Conservation (phyloP, 2,888 invertebrate genomes). For the Drosophila recens region DNA sequence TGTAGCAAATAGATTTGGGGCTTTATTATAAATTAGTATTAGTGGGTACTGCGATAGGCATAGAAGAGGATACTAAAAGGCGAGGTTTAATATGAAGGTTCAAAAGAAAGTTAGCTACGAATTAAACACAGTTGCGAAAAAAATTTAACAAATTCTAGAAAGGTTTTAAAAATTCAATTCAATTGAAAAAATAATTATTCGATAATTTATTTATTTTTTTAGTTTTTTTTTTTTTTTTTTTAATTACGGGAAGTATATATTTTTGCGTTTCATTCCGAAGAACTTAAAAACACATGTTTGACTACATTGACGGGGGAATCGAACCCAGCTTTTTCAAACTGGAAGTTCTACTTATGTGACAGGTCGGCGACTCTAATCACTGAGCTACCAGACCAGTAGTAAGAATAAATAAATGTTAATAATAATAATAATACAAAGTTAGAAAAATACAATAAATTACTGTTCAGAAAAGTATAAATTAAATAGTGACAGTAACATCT, state of each 20-base stretch:
- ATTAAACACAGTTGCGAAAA: background rate
- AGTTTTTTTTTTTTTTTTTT: no score
- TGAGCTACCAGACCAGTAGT: no score
- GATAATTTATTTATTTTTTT: no score
- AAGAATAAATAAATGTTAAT: background rate
- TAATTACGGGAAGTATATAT: no score
- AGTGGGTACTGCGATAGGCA: constrained; percentile 2
- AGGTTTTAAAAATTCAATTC: no score
- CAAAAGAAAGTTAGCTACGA: background rate
- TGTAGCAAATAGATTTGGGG: constrained; percentile 25
- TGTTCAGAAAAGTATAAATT: background rate
- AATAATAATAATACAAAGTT: background rate
- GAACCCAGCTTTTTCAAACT: no score
- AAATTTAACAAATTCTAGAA: no score
- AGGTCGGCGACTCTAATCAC: no score
- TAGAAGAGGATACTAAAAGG: background rate
- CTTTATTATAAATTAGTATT: constrained; percentile 44
- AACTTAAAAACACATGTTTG: no score
- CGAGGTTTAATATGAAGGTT: constrained; percentile 13
- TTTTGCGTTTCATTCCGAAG: no score
- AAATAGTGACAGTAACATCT: background rate
- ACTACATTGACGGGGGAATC: no score
- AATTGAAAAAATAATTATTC: background rate
- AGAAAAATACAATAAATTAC: background rate
- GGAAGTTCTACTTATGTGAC: no score